These are phyloP conservation scores for Pandemis cinnamomeana DNA, from an alignment of 2,888 invertebrate species.

Conservation along the genomic window DNA sequence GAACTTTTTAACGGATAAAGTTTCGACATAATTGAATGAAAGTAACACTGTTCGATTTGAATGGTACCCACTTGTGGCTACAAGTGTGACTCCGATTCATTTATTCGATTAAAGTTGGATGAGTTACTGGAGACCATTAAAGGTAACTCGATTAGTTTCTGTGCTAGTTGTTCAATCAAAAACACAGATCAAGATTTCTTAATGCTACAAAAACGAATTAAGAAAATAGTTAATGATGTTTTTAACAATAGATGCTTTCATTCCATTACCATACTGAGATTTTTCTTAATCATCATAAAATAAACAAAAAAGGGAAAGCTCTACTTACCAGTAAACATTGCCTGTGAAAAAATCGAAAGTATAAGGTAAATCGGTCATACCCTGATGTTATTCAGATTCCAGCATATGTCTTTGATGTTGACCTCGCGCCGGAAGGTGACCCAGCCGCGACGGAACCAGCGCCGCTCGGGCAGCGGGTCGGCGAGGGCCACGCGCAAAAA, in stretches of 20 bases:
- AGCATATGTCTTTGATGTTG: conserved; percentile 99
- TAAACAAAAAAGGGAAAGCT: no score
- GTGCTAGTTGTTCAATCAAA: background rate
- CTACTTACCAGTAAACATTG: no score
- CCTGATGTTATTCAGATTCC: conserved; percentile 98
- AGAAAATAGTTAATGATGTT: no score
- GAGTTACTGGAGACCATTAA: background rate
- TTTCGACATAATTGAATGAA: no score
- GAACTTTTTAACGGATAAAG: no score
- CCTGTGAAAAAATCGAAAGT: background rate
- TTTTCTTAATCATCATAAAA: no score
- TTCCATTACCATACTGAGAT: no score
- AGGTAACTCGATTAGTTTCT: no score
- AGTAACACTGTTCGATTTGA: background rate
- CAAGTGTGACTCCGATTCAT: no score
- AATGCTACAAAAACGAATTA: no score
- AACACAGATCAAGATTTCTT: no score
- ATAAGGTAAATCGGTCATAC: conserved; percentile 67
- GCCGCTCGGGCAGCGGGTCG: conserved; percentile 97
- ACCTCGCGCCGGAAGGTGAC: conserved; percentile 98
- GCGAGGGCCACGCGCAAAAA: conserved; percentile 98
- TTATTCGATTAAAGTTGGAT: background rate
- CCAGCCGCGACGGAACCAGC: conserved; percentile 99
- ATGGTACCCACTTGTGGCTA: background rate
- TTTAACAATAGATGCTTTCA: no score